A percentile compares a stretch with the other conserved stretches of the same genome.
These are phyloP conservation scores for Heliconius congener DNA, from an alignment of 1,140 invertebrate species.

Conservation along the genomic window DNA sequence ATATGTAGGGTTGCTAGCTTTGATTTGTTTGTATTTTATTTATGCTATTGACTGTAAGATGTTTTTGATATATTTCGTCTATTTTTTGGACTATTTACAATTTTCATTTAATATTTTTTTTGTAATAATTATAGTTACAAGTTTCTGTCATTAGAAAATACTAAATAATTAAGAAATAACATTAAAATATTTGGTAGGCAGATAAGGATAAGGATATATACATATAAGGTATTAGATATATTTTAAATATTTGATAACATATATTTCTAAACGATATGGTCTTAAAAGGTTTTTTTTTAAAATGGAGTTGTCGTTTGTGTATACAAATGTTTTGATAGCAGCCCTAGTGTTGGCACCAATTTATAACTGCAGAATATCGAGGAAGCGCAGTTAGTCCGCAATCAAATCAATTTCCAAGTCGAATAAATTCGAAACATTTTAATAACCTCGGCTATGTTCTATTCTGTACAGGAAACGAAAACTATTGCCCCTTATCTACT, in stretches of 20 bases:
- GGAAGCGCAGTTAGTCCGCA: slow-evolving; percentile 43
- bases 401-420: slow-evolving; percentile 38
- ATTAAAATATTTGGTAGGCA: too few species aligned
- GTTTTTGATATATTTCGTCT: background rate
- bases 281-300: background rate
- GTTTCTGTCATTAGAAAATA: too few species aligned
- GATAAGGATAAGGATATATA: too few species aligned
- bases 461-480: background rate
- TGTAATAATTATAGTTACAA: too few species aligned
- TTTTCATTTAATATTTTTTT: too few species aligned
- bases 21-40: background rate
- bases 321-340: slow-evolving; percentile 17
- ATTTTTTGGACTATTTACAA: background rate
- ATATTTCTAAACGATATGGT: too few species aligned
- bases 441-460: slow-evolving; percentile 6
- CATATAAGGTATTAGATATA: too few species aligned
- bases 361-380: slow-evolving; percentile 38
- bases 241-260: too few species aligned
- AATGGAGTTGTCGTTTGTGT: background rate
- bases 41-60: background rate
- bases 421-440: slow-evolving; percentile 35
- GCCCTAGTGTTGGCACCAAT: slow-evolving; percentile 23
- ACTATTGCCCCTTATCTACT: background rate
- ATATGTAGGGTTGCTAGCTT: slow-evolving; percentile 16
- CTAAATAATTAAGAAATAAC: too few species aligned